Percentiles rank a stretch among this genome's conserved stretches.
Conservation (phyloP, 2,797 vertebrate genomes). For the Parotocinclus haroldoi region DNA sequence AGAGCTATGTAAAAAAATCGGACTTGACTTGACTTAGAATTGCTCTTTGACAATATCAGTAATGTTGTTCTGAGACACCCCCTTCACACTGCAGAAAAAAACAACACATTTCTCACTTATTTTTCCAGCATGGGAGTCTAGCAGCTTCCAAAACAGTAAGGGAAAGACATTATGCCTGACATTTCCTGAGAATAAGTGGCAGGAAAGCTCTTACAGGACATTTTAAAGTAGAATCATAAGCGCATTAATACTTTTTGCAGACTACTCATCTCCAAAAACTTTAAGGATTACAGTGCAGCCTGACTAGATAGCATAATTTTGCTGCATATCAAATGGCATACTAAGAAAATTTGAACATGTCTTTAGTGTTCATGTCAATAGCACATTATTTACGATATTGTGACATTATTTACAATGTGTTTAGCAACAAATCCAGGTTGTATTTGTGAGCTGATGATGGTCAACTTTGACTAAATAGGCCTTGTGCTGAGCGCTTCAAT, state of each 20-base stretch:
- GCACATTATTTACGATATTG: too few species aligned
- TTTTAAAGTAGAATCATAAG: slow-evolving; percentile 65
- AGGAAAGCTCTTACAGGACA: slow-evolving; percentile 65
- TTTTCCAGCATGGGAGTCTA: slow-evolving; percentile 62
- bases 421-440: too few species aligned
- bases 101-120: slow-evolving; percentile 75
- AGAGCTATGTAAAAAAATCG: slow-evolving; percentile 71
- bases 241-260: slow-evolving; percentile 49
- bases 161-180: slow-evolving; percentile 64
- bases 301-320: too few species aligned
- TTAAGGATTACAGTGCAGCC: slow-evolving; percentile 59
- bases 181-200: slow-evolving; percentile 63
- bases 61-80: slow-evolving; percentile 76
- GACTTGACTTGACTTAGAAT: too few species aligned
- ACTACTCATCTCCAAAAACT: slow-evolving; percentile 61
- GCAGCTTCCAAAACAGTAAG: slow-evolving; percentile 70
- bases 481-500: too few species aligned
- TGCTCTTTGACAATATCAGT: slow-evolving; percentile 76
- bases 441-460: too few species aligned
- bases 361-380: too few species aligned
- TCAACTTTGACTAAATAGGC: too few species aligned
- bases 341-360: too few species aligned
- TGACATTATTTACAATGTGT: too few species aligned
- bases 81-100: slow-evolving; percentile 50
- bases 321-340: too few species aligned